phyloP scores from a whole-genome alignment of 2,888 invertebrate genomes.

The Cantharis nigra region DNA sequence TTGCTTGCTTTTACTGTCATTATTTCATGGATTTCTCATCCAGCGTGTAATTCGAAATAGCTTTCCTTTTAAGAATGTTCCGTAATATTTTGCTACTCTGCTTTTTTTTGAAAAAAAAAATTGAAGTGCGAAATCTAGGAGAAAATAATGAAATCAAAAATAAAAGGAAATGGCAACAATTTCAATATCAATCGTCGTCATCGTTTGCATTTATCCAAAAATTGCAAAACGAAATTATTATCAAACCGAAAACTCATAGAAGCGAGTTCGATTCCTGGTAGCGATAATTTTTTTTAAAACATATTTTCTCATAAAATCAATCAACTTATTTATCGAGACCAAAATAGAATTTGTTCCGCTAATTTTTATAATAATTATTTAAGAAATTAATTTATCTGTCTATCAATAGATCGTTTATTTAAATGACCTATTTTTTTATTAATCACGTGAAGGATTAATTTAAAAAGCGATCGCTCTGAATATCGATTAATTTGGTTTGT shows the following conservation, averaged over 20 bases:
- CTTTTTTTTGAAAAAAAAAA: too few species aligned
- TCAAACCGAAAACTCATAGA: too few species aligned
- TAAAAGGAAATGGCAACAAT: too few species aligned
- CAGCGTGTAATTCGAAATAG: not conserved
- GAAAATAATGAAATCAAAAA: too few species aligned
- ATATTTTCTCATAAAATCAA: not conserved
- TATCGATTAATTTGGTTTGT: not conserved
- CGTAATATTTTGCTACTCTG: too few species aligned
- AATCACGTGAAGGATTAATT: not conserved
- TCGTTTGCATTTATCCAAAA: too few species aligned
- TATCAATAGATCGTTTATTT: not conserved
- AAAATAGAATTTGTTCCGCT: not conserved
- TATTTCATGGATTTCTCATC: not conserved
- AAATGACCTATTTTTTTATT: not conserved
- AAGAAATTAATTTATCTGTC: not conserved
- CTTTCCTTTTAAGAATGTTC: not conserved
- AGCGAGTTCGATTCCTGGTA: not conserved
- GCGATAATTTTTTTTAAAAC: not conserved
- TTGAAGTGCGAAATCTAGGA: too few species aligned
- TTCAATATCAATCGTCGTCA: too few species aligned
- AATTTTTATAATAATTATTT: not conserved
- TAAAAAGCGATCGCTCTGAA: not conserved
- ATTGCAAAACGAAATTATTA: too few species aligned
- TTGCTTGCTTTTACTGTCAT: not conserved
- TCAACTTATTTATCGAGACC: not conserved